phyloP scores from a whole-genome alignment of 2,888 invertebrate species.

The Congeria kusceri region DNA sequence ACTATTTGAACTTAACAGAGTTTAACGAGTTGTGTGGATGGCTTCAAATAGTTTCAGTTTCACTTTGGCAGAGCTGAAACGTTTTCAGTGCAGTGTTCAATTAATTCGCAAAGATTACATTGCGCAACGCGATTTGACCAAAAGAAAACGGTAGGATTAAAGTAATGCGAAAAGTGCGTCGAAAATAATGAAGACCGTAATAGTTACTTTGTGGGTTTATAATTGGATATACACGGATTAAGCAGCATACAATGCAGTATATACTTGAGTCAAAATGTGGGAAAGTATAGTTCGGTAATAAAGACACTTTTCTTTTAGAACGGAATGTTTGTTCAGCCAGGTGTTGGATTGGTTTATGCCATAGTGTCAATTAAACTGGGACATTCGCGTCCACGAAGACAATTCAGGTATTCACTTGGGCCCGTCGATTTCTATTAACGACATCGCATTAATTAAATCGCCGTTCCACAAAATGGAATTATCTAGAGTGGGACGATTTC shows the following conservation, averaged over 20 bases:
- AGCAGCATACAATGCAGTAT: neutral
- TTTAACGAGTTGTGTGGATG: no score
- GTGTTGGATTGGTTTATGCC: neutral
- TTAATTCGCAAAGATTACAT: neutral
- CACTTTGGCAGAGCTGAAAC: no score
- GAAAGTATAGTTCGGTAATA: conserved; percentile 1
- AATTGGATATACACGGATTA: conserved; percentile 5
- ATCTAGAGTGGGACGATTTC: no score
- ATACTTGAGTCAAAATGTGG: neutral
- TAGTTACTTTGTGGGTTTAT: neutral
- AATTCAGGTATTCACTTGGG: no score
- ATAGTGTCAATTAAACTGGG: no score
- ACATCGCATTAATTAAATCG: no score
- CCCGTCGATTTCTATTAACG: no score
- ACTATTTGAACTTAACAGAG: no score
- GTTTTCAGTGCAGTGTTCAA: no score
- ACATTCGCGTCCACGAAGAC: no score
- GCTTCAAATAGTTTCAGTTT: no score
- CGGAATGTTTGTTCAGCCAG: neutral
- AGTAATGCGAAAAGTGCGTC: neutral
- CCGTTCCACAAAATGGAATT: no score
- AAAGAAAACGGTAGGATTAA: neutral
- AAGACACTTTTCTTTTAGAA: neutral
- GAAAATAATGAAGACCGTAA: neutral
- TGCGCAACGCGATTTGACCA: neutral